phyloP scores from a whole-genome alignment of 2,888 invertebrate genomes.

The Xanthia icteritia region DNA sequence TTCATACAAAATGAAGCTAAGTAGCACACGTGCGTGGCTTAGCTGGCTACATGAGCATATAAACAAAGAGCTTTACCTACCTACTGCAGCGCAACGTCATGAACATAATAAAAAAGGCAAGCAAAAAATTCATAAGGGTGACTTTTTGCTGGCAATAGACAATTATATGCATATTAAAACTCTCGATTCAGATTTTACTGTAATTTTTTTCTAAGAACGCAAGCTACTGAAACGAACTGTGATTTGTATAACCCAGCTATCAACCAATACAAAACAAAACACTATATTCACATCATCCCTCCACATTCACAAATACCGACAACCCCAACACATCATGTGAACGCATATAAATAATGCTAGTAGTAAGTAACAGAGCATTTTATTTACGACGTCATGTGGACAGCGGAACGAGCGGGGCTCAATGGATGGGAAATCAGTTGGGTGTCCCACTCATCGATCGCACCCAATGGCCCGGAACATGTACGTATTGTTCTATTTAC shows the following conservation, averaged over 20 bases:
- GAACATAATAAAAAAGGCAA: background rate
- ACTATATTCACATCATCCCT: background rate
- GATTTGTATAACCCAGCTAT: background rate
- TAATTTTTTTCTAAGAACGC: background rate
- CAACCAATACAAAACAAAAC: background rate
- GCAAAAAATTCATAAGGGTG: background rate
- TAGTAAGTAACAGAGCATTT: slow-evolving; percentile 38
- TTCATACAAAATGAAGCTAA: no score
- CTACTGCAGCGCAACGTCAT: background rate
- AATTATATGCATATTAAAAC: background rate
- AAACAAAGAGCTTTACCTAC: background rate
- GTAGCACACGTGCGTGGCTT: background rate
- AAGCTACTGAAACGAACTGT: background rate
- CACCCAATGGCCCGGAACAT: slow-evolving; percentile 80
- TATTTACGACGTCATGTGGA: slow-evolving; percentile 62
- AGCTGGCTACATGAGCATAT: background rate
- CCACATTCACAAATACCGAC: slow-evolving; percentile 2
- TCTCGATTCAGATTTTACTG: background rate
- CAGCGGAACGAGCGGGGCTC: slow-evolving; percentile 66
- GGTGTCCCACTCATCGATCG: slow-evolving; percentile 77
- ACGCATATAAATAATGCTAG: slow-evolving; percentile 57
- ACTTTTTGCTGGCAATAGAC: background rate
- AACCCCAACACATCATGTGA: slow-evolving; percentile 1
- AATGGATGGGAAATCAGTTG: slow-evolving; percentile 79
- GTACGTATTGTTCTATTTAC: slow-evolving; percentile 80